Percentiles rank a stretch among this genome's conserved stretches.
Conservation (phyloP, 2,888 invertebrate genomes). For the Diloba caeruleocephala region DNA sequence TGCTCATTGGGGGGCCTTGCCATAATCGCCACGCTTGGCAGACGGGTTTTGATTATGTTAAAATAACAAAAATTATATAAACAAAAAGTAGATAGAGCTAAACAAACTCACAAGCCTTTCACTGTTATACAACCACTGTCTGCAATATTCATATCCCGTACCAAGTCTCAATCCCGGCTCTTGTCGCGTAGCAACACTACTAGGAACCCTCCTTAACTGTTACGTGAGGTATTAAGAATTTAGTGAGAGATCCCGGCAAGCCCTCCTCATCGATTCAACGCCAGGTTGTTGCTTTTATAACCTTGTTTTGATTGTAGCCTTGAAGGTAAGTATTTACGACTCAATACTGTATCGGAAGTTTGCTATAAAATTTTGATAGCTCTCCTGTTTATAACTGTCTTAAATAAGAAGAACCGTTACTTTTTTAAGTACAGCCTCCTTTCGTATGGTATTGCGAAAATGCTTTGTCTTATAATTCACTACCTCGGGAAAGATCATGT, state of each 20-base stretch:
- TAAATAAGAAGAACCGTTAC: conserved; percentile 45
- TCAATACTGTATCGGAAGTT: conserved; percentile 47
- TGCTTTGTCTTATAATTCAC: neutral
- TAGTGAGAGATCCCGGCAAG: conserved; percentile 73
- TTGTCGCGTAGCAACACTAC: conserved; percentile 56
- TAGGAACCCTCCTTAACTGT: conserved; percentile 81
- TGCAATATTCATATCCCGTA: conserved; percentile 47
- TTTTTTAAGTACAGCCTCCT: conserved; percentile 8
- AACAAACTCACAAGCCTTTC: conserved; percentile 1
- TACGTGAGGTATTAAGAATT: conserved; percentile 89
- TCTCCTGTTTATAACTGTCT: conserved; percentile 32
- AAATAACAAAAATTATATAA: neutral
- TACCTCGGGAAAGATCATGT: too few relatives aligned
- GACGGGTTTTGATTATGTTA: too few relatives aligned
- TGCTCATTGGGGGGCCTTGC: too few relatives aligned
- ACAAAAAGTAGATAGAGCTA: neutral
- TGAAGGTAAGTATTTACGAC: conserved; percentile 49
- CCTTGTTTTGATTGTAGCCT: conserved; percentile 60
- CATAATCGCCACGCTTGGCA: too few relatives aligned
- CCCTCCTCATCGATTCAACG: conserved; percentile 61
- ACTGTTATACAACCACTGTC: conserved; percentile 7
- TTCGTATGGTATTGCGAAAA: conserved; percentile 6
- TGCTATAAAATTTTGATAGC: conserved; percentile 42
- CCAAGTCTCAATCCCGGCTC: conserved; percentile 29
- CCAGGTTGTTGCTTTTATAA: conserved; percentile 59